Conservation (phyloP, 2,888 invertebrate species). For the Acronicta aceris region DNA sequence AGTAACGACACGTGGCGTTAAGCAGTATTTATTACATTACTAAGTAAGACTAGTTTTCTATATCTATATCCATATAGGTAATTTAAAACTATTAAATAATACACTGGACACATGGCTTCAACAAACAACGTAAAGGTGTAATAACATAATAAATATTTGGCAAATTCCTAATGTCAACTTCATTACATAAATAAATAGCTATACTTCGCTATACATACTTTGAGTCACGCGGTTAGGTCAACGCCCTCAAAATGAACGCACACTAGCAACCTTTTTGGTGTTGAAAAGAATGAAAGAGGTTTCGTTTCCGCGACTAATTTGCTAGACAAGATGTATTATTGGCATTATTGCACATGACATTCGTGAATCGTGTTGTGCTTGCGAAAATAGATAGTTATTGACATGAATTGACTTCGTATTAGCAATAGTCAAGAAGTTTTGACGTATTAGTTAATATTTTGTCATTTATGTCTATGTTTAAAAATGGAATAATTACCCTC, state of each 20-base stretch:
- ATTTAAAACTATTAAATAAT: conserved; percentile 7
- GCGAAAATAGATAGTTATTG: conserved; percentile 16
- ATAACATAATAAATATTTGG: conserved; percentile 44
- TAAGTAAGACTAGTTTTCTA: conserved; percentile 8
- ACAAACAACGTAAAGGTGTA: conserved; percentile 42
- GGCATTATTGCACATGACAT: conserved; percentile 11
- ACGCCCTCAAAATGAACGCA: conserved; percentile 39
- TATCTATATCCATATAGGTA: not conserved
- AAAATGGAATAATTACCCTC: conserved; percentile 2
- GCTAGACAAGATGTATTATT: conserved; percentile 35
- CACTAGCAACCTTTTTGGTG: conserved; percentile 29
- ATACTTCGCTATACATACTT: conserved; percentile 28
- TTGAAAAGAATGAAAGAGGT: conserved; percentile 25
- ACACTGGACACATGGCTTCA: conserved; percentile 7
- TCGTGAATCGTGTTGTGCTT: conserved; percentile 18
- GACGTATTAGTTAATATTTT: conserved; percentile 3
- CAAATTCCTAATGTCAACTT: conserved; percentile 52
- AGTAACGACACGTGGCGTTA: conserved; percentile 13
- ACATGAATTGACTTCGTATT: conserved; percentile 12
- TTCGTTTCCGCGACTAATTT: conserved; percentile 44
- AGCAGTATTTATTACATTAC: conserved; percentile 6
- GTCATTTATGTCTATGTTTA: conserved; percentile 1
- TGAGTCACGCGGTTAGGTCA: conserved; percentile 49
- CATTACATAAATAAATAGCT: conserved; percentile 47
- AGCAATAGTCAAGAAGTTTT: conserved; percentile 16